Base-by-base conservation (phyloP, 2,888 invertebrate species). In the Muscina levida region DNA sequence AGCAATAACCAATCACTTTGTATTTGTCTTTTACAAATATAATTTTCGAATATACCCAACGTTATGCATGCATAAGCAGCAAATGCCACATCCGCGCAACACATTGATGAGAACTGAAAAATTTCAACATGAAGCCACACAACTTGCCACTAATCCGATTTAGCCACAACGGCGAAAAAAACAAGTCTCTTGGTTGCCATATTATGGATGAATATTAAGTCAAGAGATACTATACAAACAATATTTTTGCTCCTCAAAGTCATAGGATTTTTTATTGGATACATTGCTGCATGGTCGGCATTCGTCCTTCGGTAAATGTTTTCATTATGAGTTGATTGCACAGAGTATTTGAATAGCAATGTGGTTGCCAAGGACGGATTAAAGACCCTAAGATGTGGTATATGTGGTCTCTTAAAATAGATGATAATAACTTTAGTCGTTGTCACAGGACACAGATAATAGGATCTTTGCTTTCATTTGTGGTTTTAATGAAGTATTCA, bases 141-240 rank as follows among this genome's bases (percentile, higher is more conserved):
- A 71, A 77, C 66, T 77, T 77, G 72, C 72, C 72, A 77, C 72
- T 77, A 77, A 77, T 77, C 77, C 72, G 56, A 57, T 77, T 77
- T 77, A 56, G 48, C 56, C 56, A 75, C 48, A 68, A 57, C 19
- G 53, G 24, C 22, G 24, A 53, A 13, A 1, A 31, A 37, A 46
- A 15, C 10, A 65, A 62, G 65, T 22, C 53, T 22, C 22, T 53
- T 22, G 10, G 48, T n/a, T 48, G 4, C 22, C 19, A 48, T 19
- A 22, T 48, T 48, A 48, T 48, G 17, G 53, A 22, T 19, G 24
- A 24, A 53, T 24, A 53, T 6, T 53, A 2, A 8, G 53, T 22
- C 53, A 53, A 22, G 11, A 22, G 24, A 19, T 22, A 53, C 5
- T 53, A 13, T 13, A 13, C 53, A 22, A 53, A 53, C 53, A 22